Base-by-base conservation (phyloP, 1,140 invertebrate genomes). In the Drosophila kanapiae region DNA sequence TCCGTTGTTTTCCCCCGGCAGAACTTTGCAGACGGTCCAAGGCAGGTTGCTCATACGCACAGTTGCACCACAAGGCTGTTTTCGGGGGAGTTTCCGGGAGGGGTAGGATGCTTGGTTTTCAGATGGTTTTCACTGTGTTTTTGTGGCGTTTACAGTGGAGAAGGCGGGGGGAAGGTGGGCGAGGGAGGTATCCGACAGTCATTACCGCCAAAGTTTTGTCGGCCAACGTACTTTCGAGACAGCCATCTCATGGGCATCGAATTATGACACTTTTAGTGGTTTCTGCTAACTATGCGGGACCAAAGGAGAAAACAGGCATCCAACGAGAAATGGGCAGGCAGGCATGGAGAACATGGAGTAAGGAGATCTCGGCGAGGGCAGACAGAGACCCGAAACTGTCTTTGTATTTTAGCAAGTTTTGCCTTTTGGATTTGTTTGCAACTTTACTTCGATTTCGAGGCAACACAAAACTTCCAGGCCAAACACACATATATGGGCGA, bases 221-320 rank as follows among this genome's bases (percentile, higher is more conserved):
- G 83, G 83, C 79, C 82, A 86, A 60, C 82, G 84, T 80, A 88
- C 86, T 82, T 90, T 81, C 68, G 74, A 80, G 83, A 90, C 76
- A 92, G 83, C 72, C 86, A 88, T 92, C 91, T 92, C 91, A 83
- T 87, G 91, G 82, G 90, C 82, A 91, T 91, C 90, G 90, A 91
- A 91, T 91, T 91, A 91, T 91, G 90, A 91, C 90, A 91, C 85
- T 91, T 91, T 91, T 91, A 91, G 90, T 91, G 90, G 90, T 91
- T 91, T 91, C 80, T 76, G 75, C 82, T 78, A 86, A 85, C 82
- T 85, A 82, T 82, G 75, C 74, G 31, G 65, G 65, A 10, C 65
- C 54, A 9, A 33, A 35, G 40, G 57, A 18, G 56, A 11, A 18
- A 7, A 11, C 59, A 42, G 61, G 33, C 59, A 49, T 33, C 45